Percentiles rank a stretch among this genome's conserved stretches.
Conservation (phyloP, 2,888 invertebrate species). For the Drosophila birchii region DNA sequence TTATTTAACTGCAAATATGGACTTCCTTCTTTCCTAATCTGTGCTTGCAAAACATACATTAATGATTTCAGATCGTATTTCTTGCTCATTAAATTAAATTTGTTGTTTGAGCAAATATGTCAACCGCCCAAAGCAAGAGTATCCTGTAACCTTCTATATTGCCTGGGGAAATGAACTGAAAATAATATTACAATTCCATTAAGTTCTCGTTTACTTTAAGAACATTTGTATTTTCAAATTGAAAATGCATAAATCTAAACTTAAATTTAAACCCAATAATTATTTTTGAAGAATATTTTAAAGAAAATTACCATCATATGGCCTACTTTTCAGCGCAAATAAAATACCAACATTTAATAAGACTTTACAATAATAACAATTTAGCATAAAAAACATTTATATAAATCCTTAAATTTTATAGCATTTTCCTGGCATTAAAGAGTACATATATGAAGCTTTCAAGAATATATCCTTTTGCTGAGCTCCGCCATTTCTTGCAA, state of each 20-base stretch:
- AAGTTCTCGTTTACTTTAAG: not conserved
- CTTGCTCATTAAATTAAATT: not conserved
- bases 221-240: not conserved
- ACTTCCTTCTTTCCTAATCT: not conserved
- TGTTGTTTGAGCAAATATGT: not conserved
- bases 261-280: not conserved
- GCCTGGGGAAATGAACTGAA: not conserved
- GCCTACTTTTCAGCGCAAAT: too few species aligned
- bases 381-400: not conserved
- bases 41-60: too few species aligned
- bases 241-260: not conserved
- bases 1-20: not conserved
- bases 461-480: not conserved
- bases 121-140: not conserved
- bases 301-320: too few species aligned
- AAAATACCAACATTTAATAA: not conserved
- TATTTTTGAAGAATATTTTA: not conserved
- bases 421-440: slow-evolving; percentile 5
- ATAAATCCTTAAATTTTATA: not conserved
- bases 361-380: too few species aligned
- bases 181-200: not conserved
- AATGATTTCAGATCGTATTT: not conserved
- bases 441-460: too few species aligned
- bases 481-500: slow-evolving; percentile 59
- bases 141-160: not conserved